phyloP scores from a whole-genome alignment of 2,797 vertebrate genomes.

The Hemitrygon akajei region DNA sequence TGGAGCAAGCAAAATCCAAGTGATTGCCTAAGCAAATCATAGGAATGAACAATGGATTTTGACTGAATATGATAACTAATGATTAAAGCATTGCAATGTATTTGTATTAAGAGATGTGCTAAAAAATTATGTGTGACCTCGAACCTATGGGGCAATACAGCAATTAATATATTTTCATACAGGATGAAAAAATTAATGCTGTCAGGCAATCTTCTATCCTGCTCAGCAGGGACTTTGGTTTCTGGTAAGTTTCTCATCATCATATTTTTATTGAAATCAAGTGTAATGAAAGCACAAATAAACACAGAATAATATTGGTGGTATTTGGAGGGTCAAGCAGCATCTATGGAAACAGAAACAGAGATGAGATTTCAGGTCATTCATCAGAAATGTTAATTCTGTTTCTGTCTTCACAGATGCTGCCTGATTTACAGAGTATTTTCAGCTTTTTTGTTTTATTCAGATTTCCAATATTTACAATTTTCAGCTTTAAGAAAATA shows the following conservation, averaged over 20 bases:
- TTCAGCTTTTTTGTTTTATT: too few species aligned
- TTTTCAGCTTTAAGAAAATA: too few species aligned
- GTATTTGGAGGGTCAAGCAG: too few species aligned
- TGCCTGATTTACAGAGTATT: too few species aligned
- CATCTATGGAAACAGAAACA: too few species aligned
- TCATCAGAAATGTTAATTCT: too few species aligned
- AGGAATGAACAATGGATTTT: constrained; percentile 16
- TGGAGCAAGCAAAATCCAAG: constrained; percentile 12
- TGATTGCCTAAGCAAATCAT: constrained; percentile 10
- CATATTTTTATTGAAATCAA: background rate
- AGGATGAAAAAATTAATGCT: background rate
- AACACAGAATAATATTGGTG: too few species aligned
- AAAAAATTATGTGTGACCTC: background rate
- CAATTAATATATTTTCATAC: background rate
- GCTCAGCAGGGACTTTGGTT: background rate
- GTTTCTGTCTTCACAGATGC: too few species aligned
- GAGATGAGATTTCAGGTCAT: too few species aligned
- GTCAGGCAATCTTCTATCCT: constrained; percentile 13
- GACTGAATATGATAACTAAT: constrained; percentile 14
- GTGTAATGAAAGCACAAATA: background rate
- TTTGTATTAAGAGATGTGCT: background rate
- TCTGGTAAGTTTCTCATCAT: background rate
- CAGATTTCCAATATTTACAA: too few species aligned
- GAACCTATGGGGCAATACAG: background rate
- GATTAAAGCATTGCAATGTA: background rate